A percentile compares a stretch with the other conserved stretches of the same genome.
Conservation (phyloP, 1,140 invertebrate genomes). For the Drepana arcuata region DNA sequence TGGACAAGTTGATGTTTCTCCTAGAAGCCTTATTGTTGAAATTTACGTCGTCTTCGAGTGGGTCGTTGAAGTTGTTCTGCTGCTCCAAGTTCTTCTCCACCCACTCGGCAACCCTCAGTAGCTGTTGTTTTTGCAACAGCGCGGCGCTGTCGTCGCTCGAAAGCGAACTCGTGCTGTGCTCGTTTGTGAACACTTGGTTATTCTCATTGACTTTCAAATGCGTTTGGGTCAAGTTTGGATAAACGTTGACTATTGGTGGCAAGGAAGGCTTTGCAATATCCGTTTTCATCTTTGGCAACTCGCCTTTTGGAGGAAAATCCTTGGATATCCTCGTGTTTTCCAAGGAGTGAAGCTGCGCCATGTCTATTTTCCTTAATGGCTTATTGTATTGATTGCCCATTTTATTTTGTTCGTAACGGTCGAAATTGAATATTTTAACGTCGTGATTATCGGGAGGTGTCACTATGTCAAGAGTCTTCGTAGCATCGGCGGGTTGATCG, state of each 20-base stretch:
- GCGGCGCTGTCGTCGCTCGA: slow-evolving; percentile 69
- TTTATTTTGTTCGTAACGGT: slow-evolving; percentile 65
- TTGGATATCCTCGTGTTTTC: slow-evolving; percentile 65
- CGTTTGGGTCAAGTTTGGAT: slow-evolving; percentile 60
- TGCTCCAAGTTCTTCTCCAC: slow-evolving; percentile 74
- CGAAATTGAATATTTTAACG: slow-evolving; percentile 69
- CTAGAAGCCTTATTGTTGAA: slow-evolving; percentile 34
- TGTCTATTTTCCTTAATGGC: slow-evolving; percentile 57
- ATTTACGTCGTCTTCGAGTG: slow-evolving; percentile 46
- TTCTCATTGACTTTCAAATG: slow-evolving; percentile 60
- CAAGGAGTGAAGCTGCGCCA: slow-evolving; percentile 55
- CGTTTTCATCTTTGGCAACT: slow-evolving; percentile 21
- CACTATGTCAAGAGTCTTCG: slow-evolving; percentile 22
- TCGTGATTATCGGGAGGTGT: slow-evolving; percentile 45
- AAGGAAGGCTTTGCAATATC: slow-evolving; percentile 26
- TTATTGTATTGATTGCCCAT: slow-evolving; percentile 39
- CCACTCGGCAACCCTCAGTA: slow-evolving; percentile 80
- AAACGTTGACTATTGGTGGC: slow-evolving; percentile 56
- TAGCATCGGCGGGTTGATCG: slow-evolving; percentile 4
- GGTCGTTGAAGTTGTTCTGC: slow-evolving; percentile 64
- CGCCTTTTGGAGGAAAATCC: slow-evolving; percentile 41
- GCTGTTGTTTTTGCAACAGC: slow-evolving; percentile 73
- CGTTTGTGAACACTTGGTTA: slow-evolving; percentile 62
- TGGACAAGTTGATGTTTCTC: slow-evolving; percentile 47
- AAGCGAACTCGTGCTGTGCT: slow-evolving; percentile 67